Evolutionary conservation across 2,113 vertebrate genomes (phyloP).

Genomic region (Malurus elegans): DNA sequence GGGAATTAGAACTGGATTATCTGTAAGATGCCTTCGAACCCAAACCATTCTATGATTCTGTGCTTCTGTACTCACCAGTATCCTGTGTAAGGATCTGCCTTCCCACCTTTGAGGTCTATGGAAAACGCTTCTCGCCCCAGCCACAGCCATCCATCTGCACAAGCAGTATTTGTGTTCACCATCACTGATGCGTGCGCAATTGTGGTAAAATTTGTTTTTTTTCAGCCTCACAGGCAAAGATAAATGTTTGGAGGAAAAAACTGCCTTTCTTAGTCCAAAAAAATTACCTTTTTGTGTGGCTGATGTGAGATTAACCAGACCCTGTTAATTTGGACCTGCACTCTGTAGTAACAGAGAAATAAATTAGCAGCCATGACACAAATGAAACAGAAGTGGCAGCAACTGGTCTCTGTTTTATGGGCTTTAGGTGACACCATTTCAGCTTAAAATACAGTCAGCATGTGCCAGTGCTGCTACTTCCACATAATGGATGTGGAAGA

Average conservation of each 20-base stretch:
- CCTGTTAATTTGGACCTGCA: not conserved
- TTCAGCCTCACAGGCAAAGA: not conserved
- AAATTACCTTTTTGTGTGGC: not conserved
- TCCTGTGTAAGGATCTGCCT: not conserved
- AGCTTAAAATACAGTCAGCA: not conserved
- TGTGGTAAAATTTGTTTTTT: not conserved
- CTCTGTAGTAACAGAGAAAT: not conserved
- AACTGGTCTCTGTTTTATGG: not conserved
- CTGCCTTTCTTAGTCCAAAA: not conserved
- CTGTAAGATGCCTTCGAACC: not conserved
- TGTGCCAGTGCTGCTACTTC: not conserved
- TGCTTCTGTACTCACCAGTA: not conserved
- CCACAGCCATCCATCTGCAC: not conserved
- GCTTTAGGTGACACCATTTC: not conserved
- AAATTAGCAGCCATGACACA: not conserved
- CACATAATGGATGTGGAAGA: not conserved
- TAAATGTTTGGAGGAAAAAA: not conserved
- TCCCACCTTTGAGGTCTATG: not conserved
- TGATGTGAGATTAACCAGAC: not conserved
- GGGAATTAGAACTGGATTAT: not conserved
- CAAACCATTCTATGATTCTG: not conserved
- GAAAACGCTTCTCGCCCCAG: not conserved
- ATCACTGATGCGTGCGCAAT: rapidly evolving
- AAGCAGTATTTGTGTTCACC: not conserved
- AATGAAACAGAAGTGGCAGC: not conserved